Evolutionary conservation across 1,140 invertebrate species (phyloP), one percentile per base, ranked within the genome.

Genomic region (Nasonia longicornis): DNA sequence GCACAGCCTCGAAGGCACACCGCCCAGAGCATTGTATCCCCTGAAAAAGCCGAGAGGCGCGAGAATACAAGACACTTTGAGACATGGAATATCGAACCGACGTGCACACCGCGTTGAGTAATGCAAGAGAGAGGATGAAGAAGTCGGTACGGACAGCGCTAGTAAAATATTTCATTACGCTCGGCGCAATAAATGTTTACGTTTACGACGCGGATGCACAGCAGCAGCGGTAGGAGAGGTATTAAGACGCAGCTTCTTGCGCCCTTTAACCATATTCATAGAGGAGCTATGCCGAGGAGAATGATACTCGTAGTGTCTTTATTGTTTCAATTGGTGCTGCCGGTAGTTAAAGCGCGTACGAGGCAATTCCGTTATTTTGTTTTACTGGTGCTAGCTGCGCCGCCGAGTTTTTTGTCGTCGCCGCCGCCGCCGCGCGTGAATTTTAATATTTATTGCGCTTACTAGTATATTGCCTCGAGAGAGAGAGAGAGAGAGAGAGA

Each of bases 121-220:
- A 48, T 48, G 58, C 2, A 22, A n/a, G 26, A 22, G 42, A 77
- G 72, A 26, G 26, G 1, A 48, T 29, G 58, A 79, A 58, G 52
- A 58, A 58, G 52, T 58, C 52, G 16, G 16, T 7, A n/a, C 14
- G 16, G 52, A 58, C 31, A 29, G 31, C 48, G 70, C 71, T 81
- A 72, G 67, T 48, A 64, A 85, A 85, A 85, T 84, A 81, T 81
- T 81, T 81, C 80, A 81, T 81, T 81, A 81, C 80, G 58, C 74
- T 71, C 26, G 31, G 71, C 45, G 80, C 74, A 81, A 81, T 81
- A 81, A 81, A 81, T 81, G 80, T 81, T 81, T 81, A 81, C 64
- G 74, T 81, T 81, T 81, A 81, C 82, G 82, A 83, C 12, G 76
- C 16, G 77, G 63, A 67, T 45, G 71, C 76, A 4, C 31, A 20